Percentiles rank a stretch among this genome's conserved stretches.
phyloP scores from a whole-genome alignment of 2,797 vertebrate species.

The Buceros bicornis region DNA sequence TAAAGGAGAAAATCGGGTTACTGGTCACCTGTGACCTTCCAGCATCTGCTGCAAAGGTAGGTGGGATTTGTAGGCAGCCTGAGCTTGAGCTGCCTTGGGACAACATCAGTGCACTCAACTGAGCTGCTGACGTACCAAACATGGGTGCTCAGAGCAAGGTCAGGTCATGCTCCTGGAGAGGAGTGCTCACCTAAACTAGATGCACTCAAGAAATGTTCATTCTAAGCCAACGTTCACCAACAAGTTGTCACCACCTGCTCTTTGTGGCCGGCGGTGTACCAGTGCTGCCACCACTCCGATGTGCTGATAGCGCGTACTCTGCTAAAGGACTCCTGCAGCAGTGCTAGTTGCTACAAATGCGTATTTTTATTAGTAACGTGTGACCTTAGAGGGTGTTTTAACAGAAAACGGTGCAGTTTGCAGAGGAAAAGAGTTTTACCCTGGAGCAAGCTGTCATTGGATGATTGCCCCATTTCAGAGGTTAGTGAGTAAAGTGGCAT shows the following conservation, averaged over 20 bases:
- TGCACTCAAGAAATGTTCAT: background rate
- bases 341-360: background rate
- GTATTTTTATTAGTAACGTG: background rate
- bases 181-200: background rate
- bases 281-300: background rate
- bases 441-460: conserved; percentile 27
- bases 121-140: background rate
- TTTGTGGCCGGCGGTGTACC: background rate
- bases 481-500: background rate
- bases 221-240: background rate
- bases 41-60: background rate
- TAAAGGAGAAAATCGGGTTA: background rate
- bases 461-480: background rate
- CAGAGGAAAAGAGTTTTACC: background rate
- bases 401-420: background rate
- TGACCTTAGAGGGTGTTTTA: conserved; percentile 24
- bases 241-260: background rate
- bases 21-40: background rate
- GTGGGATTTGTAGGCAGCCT: background rate
- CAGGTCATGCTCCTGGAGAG: background rate
- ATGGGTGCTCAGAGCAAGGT: background rate
- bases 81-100: background rate
- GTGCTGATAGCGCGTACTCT: background rate
- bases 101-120: background rate
- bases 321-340: background rate